Evolutionary conservation across 2,113 vertebrate genomes (phyloP), one percentile per base, ranked within the genome.

Genomic region (Nothocercus nigrocapillus): DNA sequence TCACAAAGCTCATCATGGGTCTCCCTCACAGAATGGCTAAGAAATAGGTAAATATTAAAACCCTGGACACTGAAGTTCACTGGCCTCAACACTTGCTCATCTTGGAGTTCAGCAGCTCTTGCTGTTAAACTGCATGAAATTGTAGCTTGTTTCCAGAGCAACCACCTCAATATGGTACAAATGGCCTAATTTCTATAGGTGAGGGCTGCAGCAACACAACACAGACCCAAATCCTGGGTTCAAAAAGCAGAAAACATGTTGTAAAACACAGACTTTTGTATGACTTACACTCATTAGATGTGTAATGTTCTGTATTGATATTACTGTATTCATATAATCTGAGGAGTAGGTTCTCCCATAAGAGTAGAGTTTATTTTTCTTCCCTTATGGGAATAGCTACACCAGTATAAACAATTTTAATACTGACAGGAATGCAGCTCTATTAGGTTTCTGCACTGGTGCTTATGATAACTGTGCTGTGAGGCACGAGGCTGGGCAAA

Each of bases 61-160:
- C 54, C 63, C 53, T 30, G 40, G 34, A 68, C 32, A 90, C 56
- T 53, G 53, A 59, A 81, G 38, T 79, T 91, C 51, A 11, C 44
- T 3, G 7, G 66, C 73, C 51, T 72, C 38, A 19, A 34, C 20
- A 94, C 30, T 84, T 68, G 61, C 54, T 91, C 85, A 42, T 90
- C 47, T 81, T 68, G 56, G 54, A 88, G 45, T 90, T 93, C 72
- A 83, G 44, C 64, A 83, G 51, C 82, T 94, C 90, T 81, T 94
- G 75, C 91, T 93, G 93, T 87, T 94, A 90, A 92, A 58, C 76
- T 91, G n/a, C 53, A 84, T 92, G 85, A 84, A 96, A 75, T 28
- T 81, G 53, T 69, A 86, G 66, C 69, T 81, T 76, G 94, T 97
- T 97, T 90, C 95, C 94, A 94, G 45, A 93, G 94, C 92, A 96